A percentile compares a stretch with the other conserved stretches of the same genome.
Conservation (phyloP, 2,797 vertebrate genomes). For the Coregonus suidteri region DNA sequence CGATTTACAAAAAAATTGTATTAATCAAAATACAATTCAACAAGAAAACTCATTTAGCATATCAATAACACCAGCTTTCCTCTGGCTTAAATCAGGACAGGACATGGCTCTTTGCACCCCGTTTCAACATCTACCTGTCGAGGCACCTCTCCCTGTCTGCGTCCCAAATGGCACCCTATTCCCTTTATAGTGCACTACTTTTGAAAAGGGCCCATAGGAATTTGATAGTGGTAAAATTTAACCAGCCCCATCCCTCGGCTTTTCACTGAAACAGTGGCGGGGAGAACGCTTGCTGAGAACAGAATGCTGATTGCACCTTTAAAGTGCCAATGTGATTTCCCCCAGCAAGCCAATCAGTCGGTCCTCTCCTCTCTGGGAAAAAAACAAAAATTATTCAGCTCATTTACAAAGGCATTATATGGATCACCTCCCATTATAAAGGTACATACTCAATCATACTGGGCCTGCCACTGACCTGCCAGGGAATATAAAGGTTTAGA, state of each 20-base stretch:
- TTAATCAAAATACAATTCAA: not conserved
- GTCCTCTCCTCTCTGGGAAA: conserved; percentile 18
- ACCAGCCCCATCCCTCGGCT: too few species aligned
- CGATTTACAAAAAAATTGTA: not conserved
- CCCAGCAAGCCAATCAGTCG: not conserved
- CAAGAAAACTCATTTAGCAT: not conserved
- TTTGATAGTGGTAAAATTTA: too few species aligned
- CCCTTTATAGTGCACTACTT: not conserved
- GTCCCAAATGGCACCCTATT: not conserved
- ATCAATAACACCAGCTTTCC: not conserved
- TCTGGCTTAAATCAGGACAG: not conserved
- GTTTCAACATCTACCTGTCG: not conserved
- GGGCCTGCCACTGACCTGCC: conserved; percentile 46
- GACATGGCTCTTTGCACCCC: not conserved
- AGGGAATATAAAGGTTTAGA: conserved; percentile 67
- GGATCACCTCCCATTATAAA: conserved; percentile 58
- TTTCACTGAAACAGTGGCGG: too few species aligned
- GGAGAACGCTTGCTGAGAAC: too few species aligned
- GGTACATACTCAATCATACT: conserved; percentile 58
- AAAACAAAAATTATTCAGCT: conserved; percentile 42
- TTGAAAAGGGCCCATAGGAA: not conserved
- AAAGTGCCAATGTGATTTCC: not conserved
- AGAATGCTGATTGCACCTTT: not conserved
- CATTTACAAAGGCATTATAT: conserved; percentile 64
- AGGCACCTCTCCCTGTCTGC: not conserved